Base-by-base conservation (phyloP, 2,797 vertebrate genomes). In the Gastrophryne carolinensis region DNA sequence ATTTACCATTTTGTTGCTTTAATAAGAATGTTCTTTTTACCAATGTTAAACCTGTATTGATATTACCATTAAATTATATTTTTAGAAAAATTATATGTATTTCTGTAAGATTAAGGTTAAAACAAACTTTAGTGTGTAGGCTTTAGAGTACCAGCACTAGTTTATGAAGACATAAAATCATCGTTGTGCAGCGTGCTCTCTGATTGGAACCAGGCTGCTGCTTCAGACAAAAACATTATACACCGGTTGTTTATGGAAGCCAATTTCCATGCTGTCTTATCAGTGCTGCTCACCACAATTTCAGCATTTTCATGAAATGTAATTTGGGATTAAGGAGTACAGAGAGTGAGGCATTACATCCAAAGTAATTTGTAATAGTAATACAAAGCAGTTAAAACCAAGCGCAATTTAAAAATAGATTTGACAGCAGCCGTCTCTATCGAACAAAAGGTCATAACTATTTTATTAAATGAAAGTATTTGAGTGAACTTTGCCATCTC, bases 251-350 rank as follows among this genome's bases (percentile, higher is more conserved):
- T 62, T 72, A 72, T 35, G 47, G 41, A 52, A 61, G 30, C 4
- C 37, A 3, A 63, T 73, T 72, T 35, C 17, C 44, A 23, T 30
- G 3, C 32, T n/a, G 30, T 34, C 27, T 41, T 73, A 73, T 63
- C 58, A 53, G 30, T 8, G 34, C 2, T 19, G 12, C 57, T 35
- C 56, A 64, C 49, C 54, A 80, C 70, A 72, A 56, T 34, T 79
- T 78, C 66, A 65, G n/a, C 23, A 56, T 52, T 81, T 70, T 75
- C 64, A 71, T 75, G 41, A 44, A 80, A 80, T 81, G 80, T 74
- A 80, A 73, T 84, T 85, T 67, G 8, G 47, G 49, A 67, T 67
- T 52, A 44, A 68, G 65, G 32, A 53, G 68, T 66, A 47, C 70
- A 47, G 72, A 72, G 19, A 71, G 63, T 57, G 78, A 60, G 1